phyloP scores from a whole-genome alignment of 2,888 invertebrate genomes.

The Chaetogeoica ovagalla region DNA sequence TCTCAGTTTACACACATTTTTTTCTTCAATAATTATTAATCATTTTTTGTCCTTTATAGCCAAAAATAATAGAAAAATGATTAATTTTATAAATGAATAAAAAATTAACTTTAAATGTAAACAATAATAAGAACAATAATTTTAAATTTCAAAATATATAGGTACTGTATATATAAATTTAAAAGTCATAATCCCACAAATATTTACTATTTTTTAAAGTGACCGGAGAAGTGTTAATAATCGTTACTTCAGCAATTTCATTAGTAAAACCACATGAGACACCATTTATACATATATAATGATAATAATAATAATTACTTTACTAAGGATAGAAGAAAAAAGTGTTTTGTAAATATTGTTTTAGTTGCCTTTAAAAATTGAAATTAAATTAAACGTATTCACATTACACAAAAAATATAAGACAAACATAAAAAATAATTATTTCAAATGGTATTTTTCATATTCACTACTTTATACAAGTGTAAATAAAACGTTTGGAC shows the following conservation, averaged over 20 bases:
- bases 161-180: background rate
- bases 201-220: background rate
- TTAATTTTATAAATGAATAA: background rate
- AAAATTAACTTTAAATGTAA: background rate
- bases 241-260: no score
- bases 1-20: background rate
- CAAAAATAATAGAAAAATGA: background rate
- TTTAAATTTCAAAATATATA: background rate
- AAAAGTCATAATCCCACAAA: background rate
- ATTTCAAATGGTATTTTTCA: background rate
- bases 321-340: background rate
- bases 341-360: background rate
- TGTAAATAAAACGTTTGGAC: conserved; percentile 1
- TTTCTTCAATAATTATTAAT: background rate
- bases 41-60: background rate
- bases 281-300: background rate
- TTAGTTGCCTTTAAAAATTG: background rate
- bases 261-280: background rate
- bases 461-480: conserved; percentile 9
- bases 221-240: background rate
- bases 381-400: background rate
- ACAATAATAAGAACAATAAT: conserved; percentile 10
- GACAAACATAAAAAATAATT: background rate
- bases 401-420: conserved; percentile 10
- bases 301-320: background rate